phyloP scores from a whole-genome alignment of 2,888 invertebrate genomes.

The Dryococelus australis region DNA sequence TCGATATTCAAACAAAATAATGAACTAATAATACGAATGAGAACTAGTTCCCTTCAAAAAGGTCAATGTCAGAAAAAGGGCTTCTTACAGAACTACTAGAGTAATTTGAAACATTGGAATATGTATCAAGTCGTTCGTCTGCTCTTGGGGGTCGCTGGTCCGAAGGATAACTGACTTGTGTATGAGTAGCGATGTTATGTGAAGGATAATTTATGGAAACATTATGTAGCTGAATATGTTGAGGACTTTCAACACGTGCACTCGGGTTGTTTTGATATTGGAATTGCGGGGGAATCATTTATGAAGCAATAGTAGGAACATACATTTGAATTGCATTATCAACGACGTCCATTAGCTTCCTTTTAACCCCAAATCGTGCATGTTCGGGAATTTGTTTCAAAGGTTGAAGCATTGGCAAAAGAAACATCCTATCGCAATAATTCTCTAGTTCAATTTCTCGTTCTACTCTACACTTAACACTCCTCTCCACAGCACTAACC shows the following conservation, averaged over 20 bases:
- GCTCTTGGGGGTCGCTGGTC: background rate
- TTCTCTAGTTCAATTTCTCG: background rate
- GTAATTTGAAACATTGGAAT: no score
- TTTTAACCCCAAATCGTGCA: conserved; percentile 13
- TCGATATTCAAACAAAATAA: no score
- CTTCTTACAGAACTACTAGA: no score
- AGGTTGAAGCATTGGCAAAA: no score
- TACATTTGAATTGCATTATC: background rate
- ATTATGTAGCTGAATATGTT: no score
- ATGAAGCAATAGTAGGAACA: no score
- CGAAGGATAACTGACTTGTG: background rate
- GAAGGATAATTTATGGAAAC: no score
- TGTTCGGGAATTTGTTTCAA: conserved; percentile 20
- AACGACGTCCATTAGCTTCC: conserved; percentile 20
- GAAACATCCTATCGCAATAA: no score
- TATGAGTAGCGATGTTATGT: no score
- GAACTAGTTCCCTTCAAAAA: no score
- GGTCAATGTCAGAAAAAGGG: background rate
- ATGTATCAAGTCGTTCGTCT: background rate
- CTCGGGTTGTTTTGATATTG: background rate
- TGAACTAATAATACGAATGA: background rate
- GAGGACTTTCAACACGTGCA: background rate
- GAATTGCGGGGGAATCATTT: background rate
- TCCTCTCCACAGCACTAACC: background rate
- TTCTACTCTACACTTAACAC: background rate